Percentiles rank a stretch among this genome's conserved stretches.
Evolutionary conservation across 2,888 invertebrate genomes (phyloP).

Genomic region (Acleris sparsana): DNA sequence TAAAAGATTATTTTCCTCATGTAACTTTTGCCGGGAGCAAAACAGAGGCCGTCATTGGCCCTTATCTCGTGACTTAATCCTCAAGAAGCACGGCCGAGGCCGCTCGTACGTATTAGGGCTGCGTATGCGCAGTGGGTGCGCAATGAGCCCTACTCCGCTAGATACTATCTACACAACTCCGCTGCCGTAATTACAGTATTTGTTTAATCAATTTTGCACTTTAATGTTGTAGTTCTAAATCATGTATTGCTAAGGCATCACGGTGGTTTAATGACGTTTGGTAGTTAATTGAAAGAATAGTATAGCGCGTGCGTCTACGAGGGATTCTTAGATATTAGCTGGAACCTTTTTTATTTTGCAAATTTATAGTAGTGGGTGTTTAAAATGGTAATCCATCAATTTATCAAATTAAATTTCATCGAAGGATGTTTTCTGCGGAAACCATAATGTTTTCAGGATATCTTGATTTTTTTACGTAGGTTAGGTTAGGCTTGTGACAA

Average conservation of each 20-base stretch:
- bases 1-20: no score
- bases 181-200: background rate
- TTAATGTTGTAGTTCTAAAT: background rate
- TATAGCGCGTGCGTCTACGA: background rate
- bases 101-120: slow-evolving; percentile 72
- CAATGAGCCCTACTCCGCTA: slow-evolving; percentile 54
- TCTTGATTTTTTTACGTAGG: no score
- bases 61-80: slow-evolving; percentile 43
- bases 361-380: no score
- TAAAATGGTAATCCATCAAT: no score
- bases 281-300: background rate
- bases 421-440: no score
- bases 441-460: no score
- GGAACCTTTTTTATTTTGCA: background rate
- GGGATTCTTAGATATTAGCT: background rate
- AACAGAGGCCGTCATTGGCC: slow-evolving; percentile 3
- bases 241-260: background rate
- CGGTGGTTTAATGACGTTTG: background rate
- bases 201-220: background rate
- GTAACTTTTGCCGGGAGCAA: background rate
- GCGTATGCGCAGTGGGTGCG: slow-evolving; percentile 68
- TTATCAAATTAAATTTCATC: no score
- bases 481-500: no score
- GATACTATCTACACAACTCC: slow-evolving; percentile 35
- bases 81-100: slow-evolving; percentile 58